phyloP scores from a whole-genome alignment of 2,888 invertebrate genomes.

The Gerris lacustris region DNA sequence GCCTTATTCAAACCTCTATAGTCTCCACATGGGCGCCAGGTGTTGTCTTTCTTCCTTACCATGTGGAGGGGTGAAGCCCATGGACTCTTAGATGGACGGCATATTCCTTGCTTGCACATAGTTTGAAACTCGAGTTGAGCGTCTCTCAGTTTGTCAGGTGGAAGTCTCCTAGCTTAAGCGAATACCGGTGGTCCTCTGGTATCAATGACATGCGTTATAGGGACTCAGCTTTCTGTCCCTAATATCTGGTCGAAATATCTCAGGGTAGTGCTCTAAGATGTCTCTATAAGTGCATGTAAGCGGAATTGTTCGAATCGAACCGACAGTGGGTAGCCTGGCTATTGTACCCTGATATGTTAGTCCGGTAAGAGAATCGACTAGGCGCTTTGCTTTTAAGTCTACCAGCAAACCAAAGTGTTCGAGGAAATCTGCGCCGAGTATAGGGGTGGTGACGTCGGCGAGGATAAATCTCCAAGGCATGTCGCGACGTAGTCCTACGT shows the following conservation, averaged over 20 bases:
- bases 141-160: slow-evolving; percentile 32
- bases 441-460: background rate
- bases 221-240: background rate
- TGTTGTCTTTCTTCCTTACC: slow-evolving; percentile 26
- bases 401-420: background rate
- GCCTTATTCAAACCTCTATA: slow-evolving; percentile 30
- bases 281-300: background rate
- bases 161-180: slow-evolving; percentile 12
- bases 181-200: slow-evolving; percentile 16
- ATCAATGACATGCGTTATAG: slow-evolving; percentile 11
- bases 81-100: slow-evolving; percentile 35
- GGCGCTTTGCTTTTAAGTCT: background rate
- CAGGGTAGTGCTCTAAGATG: background rate
- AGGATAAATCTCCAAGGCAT: slow-evolving; percentile 8
- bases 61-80: slow-evolving; percentile 36
- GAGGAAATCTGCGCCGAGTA: background rate
- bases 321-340: background rate
- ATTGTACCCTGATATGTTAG: background rate
- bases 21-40: slow-evolving; percentile 31
- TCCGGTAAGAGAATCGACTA: background rate
- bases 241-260: background rate
- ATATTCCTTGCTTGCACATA: slow-evolving; percentile 36
- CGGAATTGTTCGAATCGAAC: background rate
- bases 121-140: slow-evolving; percentile 33
- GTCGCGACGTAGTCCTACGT: slow-evolving; percentile 20